Conservation (phyloP, 2,797 vertebrate species). For the Sebastes vulpes region DNA sequence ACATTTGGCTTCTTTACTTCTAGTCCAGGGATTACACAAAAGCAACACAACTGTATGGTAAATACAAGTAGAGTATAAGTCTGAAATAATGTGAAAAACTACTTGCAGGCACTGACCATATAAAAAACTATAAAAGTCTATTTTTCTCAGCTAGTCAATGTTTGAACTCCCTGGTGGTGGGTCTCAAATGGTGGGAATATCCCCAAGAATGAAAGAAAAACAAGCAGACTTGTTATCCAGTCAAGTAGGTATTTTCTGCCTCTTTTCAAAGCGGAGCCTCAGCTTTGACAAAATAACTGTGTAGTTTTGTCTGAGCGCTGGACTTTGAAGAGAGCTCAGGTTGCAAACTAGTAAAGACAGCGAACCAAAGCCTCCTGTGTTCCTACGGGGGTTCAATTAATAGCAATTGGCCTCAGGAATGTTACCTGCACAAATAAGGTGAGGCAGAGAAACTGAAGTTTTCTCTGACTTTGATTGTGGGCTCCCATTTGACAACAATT, state of each 20-base stretch:
- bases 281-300: constrained; percentile 47
- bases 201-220: constrained; percentile 27
- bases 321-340: constrained; percentile 57
- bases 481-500: not conserved
- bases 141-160: not conserved
- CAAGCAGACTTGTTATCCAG: constrained; percentile 22
- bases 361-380: constrained; percentile 24
- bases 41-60: not conserved
- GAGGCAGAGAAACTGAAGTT: not conserved
- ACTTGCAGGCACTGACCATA: not conserved
- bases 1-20: constrained; percentile 23
- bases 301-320: not conserved
- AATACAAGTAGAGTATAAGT: not conserved
- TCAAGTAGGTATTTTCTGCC: constrained; percentile 33
- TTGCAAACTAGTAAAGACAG: constrained; percentile 39
- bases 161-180: not conserved
- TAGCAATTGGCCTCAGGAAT: constrained; percentile 18
- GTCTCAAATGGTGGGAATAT: constrained; percentile 38
- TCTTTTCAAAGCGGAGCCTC: constrained; percentile 28
- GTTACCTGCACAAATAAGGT: constrained; percentile 15
- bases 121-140: not conserved
- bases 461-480: not conserved
- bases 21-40: not conserved
- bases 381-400: constrained; percentile 23
- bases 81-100: not conserved